phyloP scores from a whole-genome alignment of 2,113 vertebrate species.

The Spea bombifrons region DNA sequence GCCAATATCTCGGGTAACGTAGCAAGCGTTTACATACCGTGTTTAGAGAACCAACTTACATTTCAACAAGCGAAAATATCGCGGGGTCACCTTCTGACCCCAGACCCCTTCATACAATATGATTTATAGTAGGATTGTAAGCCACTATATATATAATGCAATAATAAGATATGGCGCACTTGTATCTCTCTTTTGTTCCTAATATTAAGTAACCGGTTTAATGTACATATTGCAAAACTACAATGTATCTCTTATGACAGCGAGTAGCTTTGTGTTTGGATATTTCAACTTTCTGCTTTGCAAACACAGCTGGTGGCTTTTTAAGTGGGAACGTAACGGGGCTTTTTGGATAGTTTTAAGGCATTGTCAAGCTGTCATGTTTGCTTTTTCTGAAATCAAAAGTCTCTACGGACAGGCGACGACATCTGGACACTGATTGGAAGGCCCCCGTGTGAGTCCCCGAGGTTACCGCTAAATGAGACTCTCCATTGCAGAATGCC shows the following conservation, averaged over 20 bases:
- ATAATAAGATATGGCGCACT: too few relatives aligned
- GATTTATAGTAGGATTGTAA: too few relatives aligned
- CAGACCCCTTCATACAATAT: too few relatives aligned
- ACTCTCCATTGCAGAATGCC: neutral
- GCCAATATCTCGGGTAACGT: conserved; percentile 76
- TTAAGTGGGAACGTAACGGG: too few relatives aligned
- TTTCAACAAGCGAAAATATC: too few relatives aligned
- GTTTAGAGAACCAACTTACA: neutral
- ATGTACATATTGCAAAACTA: neutral
- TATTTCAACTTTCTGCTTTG: neutral
- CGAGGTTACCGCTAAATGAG: neutral
- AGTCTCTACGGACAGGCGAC: neutral
- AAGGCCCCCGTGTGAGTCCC: neutral
- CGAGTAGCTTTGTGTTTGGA: neutral
- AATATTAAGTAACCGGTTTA: too few relatives aligned
- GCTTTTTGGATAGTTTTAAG: too few relatives aligned
- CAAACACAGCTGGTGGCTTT: conserved; percentile 33
- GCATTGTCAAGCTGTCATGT: conserved; percentile 23
- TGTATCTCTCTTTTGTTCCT: too few relatives aligned
- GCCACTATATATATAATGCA: too few relatives aligned
- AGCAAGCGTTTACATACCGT: neutral
- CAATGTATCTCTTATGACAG: neutral
- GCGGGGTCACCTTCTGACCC: too few relatives aligned
- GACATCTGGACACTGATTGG: conserved; percentile 11
- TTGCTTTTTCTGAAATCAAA: conserved; percentile 3